Conservation (phyloP, 1,140 invertebrate species). For the Chrysoperla carnea region DNA sequence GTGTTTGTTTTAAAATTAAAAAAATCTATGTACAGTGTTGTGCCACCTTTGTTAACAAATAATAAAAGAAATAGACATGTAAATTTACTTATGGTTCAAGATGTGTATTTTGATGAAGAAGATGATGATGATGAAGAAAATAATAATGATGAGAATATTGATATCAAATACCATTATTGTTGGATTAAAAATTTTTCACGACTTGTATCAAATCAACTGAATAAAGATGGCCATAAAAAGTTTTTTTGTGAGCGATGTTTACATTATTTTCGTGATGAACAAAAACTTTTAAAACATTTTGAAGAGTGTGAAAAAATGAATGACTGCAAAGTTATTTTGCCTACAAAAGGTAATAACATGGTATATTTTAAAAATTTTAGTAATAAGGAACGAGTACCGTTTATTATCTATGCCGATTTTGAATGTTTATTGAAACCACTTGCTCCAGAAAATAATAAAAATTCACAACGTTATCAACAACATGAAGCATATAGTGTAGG, state of each 20-base stretch:
- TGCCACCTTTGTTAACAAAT: slow-evolving; percentile 16
- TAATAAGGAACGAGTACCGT: slow-evolving; percentile 12
- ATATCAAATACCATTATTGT: slow-evolving; percentile 13
- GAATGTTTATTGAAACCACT: slow-evolving; percentile 15
- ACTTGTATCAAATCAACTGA: slow-evolving; percentile 13
- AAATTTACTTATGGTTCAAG: slow-evolving; percentile 13
- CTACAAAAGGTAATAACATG: slow-evolving; percentile 7
- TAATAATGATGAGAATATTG: no score
- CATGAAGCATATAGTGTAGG: slow-evolving; percentile 19
- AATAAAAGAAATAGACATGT: slow-evolving; percentile 11
- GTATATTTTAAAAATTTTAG: slow-evolving; percentile 16
- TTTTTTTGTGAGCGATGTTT: slow-evolving; percentile 20
- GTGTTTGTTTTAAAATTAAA: slow-evolving; percentile 10
- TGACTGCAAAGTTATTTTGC: slow-evolving; percentile 5
- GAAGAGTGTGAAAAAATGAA: neutral
- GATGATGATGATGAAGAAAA: no score
- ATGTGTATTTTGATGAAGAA: neutral
- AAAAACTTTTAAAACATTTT: slow-evolving; percentile 11
- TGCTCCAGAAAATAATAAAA: slow-evolving; percentile 8
- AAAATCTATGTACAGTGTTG: slow-evolving; percentile 7
- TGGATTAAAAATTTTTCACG: slow-evolving; percentile 18
- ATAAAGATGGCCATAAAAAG: slow-evolving; percentile 8
- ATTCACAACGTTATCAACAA: slow-evolving; percentile 12
- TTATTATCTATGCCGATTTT: slow-evolving; percentile 19
- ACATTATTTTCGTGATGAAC: slow-evolving; percentile 11